phyloP scores from a whole-genome alignment of 2,888 invertebrate genomes.

The Apotomis turbidana region DNA sequence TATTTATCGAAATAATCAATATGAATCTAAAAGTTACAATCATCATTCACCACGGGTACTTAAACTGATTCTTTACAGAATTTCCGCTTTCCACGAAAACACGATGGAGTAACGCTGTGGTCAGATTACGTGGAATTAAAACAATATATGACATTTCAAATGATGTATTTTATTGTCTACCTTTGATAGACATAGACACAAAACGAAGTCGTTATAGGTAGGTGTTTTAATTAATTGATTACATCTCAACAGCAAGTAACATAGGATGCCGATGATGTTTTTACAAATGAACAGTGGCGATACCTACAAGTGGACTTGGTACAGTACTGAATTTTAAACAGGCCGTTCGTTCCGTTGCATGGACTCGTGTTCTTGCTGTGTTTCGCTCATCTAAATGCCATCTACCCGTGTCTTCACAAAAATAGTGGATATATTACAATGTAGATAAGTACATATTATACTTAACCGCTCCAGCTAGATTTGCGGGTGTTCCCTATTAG shows the following conservation, averaged over 20 bases:
- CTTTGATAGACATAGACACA: conserved; percentile 19
- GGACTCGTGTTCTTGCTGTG: conserved; percentile 7
- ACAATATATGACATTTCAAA: too few relatives aligned
- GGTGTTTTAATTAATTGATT: conserved; percentile 22
- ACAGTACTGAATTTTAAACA: conserved; percentile 14
- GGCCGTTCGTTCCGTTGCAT: conserved; percentile 8
- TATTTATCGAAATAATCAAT: too few relatives aligned
- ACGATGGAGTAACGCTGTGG: too few relatives aligned
- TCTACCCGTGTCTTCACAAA: conserved; percentile 18
- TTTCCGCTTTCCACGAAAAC: too few relatives aligned
- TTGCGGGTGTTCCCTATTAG: conserved; percentile 31
- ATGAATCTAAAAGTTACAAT: too few relatives aligned
- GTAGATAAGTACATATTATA: conserved; percentile 12
- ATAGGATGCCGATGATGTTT: conserved; percentile 32
- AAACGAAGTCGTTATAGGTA: conserved; percentile 10
- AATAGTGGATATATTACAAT: conserved; percentile 7
- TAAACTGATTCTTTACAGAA: too few relatives aligned
- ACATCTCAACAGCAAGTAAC: conserved; percentile 29
- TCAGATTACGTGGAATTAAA: too few relatives aligned
- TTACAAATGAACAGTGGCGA: conserved; percentile 34
- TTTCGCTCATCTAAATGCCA: conserved; percentile 21
- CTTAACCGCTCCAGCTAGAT: conserved; percentile 27
- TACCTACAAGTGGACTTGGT: conserved; percentile 17
- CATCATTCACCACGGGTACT: too few relatives aligned
- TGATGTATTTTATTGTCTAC: too few relatives aligned